Conservation (phyloP, 2,888 invertebrate genomes). For the Alentia gelatinosa region DNA sequence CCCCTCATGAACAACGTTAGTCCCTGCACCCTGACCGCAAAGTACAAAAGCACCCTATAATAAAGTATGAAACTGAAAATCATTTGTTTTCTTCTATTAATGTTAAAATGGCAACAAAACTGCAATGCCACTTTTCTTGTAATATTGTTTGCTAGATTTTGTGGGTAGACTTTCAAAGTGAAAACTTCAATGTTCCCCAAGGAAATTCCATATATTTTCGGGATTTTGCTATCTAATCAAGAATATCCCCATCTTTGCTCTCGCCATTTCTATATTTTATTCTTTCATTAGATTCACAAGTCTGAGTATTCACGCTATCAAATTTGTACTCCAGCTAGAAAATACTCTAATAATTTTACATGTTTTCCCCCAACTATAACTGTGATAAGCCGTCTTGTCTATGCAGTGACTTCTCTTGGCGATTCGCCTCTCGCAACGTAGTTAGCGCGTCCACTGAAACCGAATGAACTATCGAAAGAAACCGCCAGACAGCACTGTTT, state of each 20-base stretch:
- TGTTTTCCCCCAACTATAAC: no score
- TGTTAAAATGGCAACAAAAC: background rate
- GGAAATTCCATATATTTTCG: background rate
- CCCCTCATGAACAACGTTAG: background rate
- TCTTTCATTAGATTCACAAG: no score
- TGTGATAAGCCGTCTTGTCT: background rate
- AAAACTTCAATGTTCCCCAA: background rate
- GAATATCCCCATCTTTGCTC: no score
- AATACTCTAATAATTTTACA: no score
- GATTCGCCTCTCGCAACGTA: no score
- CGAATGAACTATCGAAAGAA: background rate
- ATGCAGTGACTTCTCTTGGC: background rate
- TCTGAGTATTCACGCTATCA: no score
- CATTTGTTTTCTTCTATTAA: background rate
- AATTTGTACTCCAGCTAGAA: no score
- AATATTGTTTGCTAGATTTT: no score
- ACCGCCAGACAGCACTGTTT: background rate
- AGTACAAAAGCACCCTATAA: background rate
- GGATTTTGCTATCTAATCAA: no score
- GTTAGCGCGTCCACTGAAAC: no score
- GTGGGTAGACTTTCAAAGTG: background rate
- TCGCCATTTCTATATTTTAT: no score
- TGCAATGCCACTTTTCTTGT: background rate
- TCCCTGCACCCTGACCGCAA: background rate
- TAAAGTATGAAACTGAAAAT: slow-evolving; percentile 3